These are phyloP conservation scores for Augiades crinisus DNA, from an alignment of 2,888 invertebrate species.

Conservation along the genomic window DNA sequence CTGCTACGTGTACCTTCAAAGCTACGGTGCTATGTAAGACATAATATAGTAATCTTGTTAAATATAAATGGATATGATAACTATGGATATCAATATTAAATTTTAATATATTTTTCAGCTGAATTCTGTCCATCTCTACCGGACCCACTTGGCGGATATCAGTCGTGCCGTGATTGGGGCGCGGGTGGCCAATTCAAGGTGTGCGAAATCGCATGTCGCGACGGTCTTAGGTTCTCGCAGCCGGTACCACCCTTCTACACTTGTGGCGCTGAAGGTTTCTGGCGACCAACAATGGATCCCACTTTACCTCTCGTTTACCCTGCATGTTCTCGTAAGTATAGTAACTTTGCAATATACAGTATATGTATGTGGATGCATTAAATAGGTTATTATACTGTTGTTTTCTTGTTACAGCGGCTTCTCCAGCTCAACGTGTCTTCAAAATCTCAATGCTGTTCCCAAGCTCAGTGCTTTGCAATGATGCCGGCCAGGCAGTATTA, in stretches of 20 bases:
- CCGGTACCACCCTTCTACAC: constrained; percentile 98
- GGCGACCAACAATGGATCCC: constrained; percentile 94
- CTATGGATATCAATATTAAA: no score
- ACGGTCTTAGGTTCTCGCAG: constrained; percentile 94
- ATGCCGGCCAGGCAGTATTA: constrained; percentile 95
- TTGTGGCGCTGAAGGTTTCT: constrained; percentile 98
- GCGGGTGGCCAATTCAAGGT: constrained; percentile 97
- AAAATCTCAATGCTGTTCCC: constrained; percentile 97
- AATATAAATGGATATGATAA: no score
- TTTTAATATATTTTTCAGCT: constrained; percentile 84
- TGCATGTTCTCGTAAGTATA: constrained; percentile 91
- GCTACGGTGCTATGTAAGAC: constrained; percentile 94
- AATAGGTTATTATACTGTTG: background rate
- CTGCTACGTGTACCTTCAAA: constrained; percentile 95
- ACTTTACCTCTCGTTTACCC: constrained; percentile 92
- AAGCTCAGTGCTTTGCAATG: constrained; percentile 97
- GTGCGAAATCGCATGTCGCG: constrained; percentile 94
- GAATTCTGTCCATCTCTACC: constrained; percentile 95
- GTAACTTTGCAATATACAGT: background rate
- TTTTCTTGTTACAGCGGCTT: constrained; percentile 82
- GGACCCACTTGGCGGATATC: constrained; percentile 95
- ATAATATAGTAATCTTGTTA: no score
- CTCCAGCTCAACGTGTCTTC: constrained; percentile 96
- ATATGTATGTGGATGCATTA: background rate
- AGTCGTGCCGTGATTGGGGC: constrained; percentile 97